Conservation (phyloP, 2,888 invertebrate species). For the Ectemnius cavifrons region DNA sequence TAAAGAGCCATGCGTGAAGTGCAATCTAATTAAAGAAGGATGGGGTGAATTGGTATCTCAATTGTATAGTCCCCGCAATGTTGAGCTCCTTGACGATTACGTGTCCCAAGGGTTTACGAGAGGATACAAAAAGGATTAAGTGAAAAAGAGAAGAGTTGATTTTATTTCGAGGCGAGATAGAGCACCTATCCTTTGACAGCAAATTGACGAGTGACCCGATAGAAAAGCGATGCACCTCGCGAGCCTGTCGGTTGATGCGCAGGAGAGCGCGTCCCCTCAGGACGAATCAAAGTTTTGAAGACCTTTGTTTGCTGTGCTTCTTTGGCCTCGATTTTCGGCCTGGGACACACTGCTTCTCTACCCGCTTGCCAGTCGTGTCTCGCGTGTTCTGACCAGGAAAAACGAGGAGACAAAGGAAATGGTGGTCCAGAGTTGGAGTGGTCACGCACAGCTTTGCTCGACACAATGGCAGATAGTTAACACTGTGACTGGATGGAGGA, state of each 20-base stretch:
- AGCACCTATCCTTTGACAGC: not conserved
- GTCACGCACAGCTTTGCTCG: conserved; percentile 26
- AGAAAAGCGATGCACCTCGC: not conserved
- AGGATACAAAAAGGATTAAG: not conserved
- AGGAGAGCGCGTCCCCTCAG: not conserved
- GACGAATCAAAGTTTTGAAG: conserved; percentile 10
- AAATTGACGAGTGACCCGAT: conserved; percentile 3
- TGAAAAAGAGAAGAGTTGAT: not conserved
- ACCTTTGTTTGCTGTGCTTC: conserved; percentile 11
- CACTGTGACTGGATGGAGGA: conserved; percentile 14
- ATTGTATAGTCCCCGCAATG: too few species aligned
- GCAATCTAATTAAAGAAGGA: too few species aligned
- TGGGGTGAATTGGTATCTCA: too few species aligned
- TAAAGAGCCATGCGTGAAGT: too few species aligned
- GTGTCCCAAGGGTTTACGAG: not conserved
- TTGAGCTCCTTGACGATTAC: too few species aligned
- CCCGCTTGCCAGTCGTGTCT: not conserved
- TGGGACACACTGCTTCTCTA: not conserved
- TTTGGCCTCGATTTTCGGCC: not conserved
- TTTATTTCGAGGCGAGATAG: not conserved
- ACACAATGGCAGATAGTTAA: conserved; percentile 60
- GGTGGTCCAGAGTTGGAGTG: not conserved
- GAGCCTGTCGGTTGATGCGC: not conserved
- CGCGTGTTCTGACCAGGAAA: not conserved
- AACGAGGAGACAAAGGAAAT: not conserved